These are phyloP conservation scores for Psix sp. DNA, from an alignment of 1,140 invertebrate genomes.

Conservation along the genomic window DNA sequence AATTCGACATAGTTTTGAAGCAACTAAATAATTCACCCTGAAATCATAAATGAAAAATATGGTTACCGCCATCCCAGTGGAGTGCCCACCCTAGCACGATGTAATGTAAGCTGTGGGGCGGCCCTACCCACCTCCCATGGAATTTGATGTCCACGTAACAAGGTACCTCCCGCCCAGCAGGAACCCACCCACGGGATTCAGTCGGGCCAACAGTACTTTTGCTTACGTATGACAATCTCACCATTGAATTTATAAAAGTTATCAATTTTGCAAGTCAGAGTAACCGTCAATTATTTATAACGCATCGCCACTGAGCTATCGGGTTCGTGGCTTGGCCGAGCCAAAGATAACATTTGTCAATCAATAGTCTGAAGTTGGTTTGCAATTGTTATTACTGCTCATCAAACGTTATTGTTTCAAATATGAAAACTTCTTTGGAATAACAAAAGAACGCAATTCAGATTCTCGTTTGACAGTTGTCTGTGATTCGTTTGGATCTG, in stretches of 20 bases:
- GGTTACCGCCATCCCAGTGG: conserved; percentile 69
- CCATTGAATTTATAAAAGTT: conserved; percentile 10
- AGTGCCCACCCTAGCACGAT: conserved; percentile 70
- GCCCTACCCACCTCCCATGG: conserved; percentile 76
- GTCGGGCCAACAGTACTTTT: conserved; percentile 77
- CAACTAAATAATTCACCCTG: no score
- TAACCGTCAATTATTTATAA: no score
- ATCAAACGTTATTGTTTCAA: no score
- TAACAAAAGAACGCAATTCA: conserved; percentile 26
- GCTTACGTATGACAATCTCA: conserved; percentile 70
- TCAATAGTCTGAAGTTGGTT: no score
- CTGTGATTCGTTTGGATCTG: conserved; percentile 27
- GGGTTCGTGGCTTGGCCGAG: no score
- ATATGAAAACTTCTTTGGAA: conserved; percentile 1
- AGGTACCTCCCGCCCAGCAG: conserved; percentile 74
- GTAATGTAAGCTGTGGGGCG: conserved; percentile 64
- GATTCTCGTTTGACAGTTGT: conserved; percentile 34
- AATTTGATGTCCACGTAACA: conserved; percentile 72
- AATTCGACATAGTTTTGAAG: no score
- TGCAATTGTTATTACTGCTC: no score
- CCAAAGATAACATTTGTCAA: no score
- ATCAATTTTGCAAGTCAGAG: background rate
- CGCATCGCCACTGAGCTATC: no score
- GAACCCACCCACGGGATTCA: conserved; percentile 75
- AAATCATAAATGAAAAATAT: conserved; percentile 67